These are phyloP conservation scores for Mergus octosetaceus DNA, from an alignment of 2,797 vertebrate genomes.

Conservation along the genomic window DNA sequence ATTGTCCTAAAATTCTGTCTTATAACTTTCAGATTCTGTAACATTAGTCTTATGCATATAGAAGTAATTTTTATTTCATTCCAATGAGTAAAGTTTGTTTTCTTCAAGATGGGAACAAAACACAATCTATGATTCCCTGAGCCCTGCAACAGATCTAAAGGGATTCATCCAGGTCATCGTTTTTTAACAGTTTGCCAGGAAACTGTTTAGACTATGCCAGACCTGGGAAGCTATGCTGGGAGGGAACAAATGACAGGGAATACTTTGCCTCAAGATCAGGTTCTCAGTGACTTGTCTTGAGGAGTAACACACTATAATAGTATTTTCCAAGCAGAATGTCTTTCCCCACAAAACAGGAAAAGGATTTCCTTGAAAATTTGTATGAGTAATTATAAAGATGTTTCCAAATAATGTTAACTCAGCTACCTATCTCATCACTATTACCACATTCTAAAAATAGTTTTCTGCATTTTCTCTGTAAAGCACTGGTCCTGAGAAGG, in stretches of 20 bases:
- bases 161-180: background rate
- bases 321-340: background rate
- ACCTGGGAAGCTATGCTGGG: background rate
- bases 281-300: background rate
- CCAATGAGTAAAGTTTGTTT: background rate
- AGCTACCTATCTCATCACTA: background rate
- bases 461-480: background rate
- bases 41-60: background rate
- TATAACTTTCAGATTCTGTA: background rate
- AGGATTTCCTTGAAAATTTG: background rate
- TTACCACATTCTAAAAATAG: background rate
- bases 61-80: background rate
- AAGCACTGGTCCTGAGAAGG: background rate
- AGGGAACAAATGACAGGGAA: background rate
- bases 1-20: background rate
- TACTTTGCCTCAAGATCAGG: background rate
- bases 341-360: rapidly evolving
- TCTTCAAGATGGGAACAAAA: background rate
- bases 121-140: rapidly evolving
- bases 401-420: background rate
- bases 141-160: background rate
- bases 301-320: background rate
- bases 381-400: background rate
- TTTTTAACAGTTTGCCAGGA: background rate
- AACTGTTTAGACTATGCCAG: background rate